These are phyloP conservation scores for Episyrphus balteatus DNA, from an alignment of 1,140 invertebrate species.

Conservation along the genomic window DNA sequence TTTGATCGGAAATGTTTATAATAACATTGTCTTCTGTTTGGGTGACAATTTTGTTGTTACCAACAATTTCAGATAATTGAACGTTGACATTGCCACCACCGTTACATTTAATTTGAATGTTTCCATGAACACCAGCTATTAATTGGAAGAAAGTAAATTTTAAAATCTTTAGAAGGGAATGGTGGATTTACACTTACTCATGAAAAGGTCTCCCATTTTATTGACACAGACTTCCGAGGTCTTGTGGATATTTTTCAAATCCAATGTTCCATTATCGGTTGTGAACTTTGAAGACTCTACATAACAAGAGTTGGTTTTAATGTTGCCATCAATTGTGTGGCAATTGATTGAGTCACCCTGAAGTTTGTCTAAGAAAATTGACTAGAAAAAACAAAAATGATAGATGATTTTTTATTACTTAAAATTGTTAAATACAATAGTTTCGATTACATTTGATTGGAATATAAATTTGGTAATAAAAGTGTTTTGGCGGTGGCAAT, in stretches of 20 bases:
- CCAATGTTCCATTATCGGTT: constrained; percentile 19
- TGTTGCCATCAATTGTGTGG: constrained; percentile 20
- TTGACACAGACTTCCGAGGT: constrained; percentile 20
- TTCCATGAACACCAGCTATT: constrained; percentile 33
- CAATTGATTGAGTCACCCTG: constrained; percentile 24
- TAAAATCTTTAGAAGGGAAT: not conserved
- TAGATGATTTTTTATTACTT: no score
- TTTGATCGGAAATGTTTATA: constrained; percentile 28
- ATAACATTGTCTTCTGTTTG: constrained; percentile 16
- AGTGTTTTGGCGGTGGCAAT: no score
- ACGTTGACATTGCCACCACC: constrained; percentile 26
- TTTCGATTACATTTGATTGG: no score
- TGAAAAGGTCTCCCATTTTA: constrained; percentile 19
- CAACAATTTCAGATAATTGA: constrained; percentile 27
- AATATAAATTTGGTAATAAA: no score
- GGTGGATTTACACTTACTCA: constrained; percentile 19
- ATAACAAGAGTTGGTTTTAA: constrained; percentile 26
- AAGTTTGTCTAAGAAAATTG: constrained; percentile 25
- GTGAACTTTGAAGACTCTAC: constrained; percentile 28
- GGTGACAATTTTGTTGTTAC: constrained; percentile 17
- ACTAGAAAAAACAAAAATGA: constrained; percentile 10
- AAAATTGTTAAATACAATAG: no score
- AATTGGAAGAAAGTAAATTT: constrained; percentile 5
- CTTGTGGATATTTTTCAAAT: constrained; percentile 31
- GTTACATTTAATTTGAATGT: constrained; percentile 19